Conservation (phyloP, 2,113 vertebrate genomes). For the Zingel zingel region DNA sequence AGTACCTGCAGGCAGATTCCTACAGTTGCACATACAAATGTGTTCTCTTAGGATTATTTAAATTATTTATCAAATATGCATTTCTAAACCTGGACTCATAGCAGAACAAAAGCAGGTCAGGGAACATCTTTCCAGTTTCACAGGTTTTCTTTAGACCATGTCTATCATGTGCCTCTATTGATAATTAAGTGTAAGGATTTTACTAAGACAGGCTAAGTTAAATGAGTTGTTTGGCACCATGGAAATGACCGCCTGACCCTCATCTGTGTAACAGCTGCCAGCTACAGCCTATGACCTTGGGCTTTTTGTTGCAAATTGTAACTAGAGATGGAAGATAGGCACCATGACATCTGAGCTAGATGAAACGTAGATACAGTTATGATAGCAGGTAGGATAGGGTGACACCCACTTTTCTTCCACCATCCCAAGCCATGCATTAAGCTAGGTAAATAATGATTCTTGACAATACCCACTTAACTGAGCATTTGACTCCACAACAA, state of each 20-base stretch:
- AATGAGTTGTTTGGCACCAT: slow-evolving; percentile 28
- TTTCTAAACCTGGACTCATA: slow-evolving; percentile 1
- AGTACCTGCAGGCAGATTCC: neutral
- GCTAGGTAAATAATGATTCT: slow-evolving; percentile 16
- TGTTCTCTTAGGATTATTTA: neutral
- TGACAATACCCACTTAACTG: slow-evolving; percentile 26
- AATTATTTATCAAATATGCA: slow-evolving; percentile 40
- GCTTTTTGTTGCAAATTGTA: slow-evolving; percentile 69
- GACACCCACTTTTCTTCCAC: slow-evolving; percentile 42
- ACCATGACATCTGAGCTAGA: slow-evolving; percentile 66
- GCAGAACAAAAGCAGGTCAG: slow-evolving; percentile 35
- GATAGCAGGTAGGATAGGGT: slow-evolving; percentile 52
- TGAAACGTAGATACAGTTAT: slow-evolving; percentile 63
- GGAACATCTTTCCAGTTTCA: slow-evolving; percentile 5
- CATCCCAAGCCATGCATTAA: slow-evolving; percentile 6
- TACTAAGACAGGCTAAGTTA: neutral
- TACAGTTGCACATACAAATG: neutral
- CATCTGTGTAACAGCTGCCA: slow-evolving; percentile 41
- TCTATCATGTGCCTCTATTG: neutral
- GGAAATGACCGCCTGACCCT: slow-evolving; percentile 43
- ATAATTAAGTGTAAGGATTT: slow-evolving; percentile 14
- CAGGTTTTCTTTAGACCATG: neutral
- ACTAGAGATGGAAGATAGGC: slow-evolving; percentile 57
- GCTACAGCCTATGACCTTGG: slow-evolving; percentile 45
- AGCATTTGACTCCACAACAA: slow-evolving; percentile 9